Evolutionary conservation across 2,888 invertebrate species (phyloP).

Genomic region (Drosophila ustulata): DNA sequence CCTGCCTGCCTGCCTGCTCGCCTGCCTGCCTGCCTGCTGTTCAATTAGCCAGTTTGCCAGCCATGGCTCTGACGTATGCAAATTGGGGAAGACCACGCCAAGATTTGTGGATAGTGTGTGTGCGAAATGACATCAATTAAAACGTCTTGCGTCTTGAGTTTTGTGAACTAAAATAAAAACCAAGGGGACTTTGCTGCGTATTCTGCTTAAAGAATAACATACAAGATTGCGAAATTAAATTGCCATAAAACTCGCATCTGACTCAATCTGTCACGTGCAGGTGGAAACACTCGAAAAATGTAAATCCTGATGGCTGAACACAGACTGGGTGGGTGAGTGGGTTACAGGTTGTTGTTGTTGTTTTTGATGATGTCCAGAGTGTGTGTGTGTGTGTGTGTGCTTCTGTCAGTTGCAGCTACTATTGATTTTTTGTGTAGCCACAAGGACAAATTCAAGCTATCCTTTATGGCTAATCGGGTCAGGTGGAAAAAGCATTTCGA

Average conservation of each 20-base stretch:
- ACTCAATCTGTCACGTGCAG: slow-evolving; percentile 37
- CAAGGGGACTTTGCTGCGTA: slow-evolving; percentile 39
- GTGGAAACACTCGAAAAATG: slow-evolving; percentile 48
- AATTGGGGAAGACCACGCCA: slow-evolving; percentile 31
- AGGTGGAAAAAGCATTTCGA: slow-evolving; percentile 60
- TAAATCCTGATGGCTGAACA: slow-evolving; percentile 3
- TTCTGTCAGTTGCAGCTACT: slow-evolving; percentile 67
- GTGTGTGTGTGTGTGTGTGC: neutral
- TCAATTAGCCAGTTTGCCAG: slow-evolving; percentile 4
- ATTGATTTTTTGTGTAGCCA: slow-evolving; percentile 65
- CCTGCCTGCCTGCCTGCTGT: slow-evolving; percentile 10
- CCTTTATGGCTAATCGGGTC: slow-evolving; percentile 67
- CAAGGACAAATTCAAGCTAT: slow-evolving; percentile 32
- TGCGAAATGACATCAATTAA: slow-evolving; percentile 18
- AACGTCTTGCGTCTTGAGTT: neutral
- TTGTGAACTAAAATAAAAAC: slow-evolving; percentile 9
- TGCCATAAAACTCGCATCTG: slow-evolving; percentile 30
- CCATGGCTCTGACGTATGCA: slow-evolving; percentile 57
- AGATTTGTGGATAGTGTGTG: slow-evolving; percentile 24
- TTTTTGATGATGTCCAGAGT: too few species aligned
- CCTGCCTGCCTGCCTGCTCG: neutral
- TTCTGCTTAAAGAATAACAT: slow-evolving; percentile 20
- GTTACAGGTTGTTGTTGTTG: slow-evolving; percentile 2
- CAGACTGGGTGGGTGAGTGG: neutral
- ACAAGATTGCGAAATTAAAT: slow-evolving; percentile 14